A percentile compares a stretch with the other conserved stretches of the same genome.
These are phyloP conservation scores for Melanostigma gelatinosum DNA, from an alignment of 2,113 vertebrate species.

Conservation along the genomic window DNA sequence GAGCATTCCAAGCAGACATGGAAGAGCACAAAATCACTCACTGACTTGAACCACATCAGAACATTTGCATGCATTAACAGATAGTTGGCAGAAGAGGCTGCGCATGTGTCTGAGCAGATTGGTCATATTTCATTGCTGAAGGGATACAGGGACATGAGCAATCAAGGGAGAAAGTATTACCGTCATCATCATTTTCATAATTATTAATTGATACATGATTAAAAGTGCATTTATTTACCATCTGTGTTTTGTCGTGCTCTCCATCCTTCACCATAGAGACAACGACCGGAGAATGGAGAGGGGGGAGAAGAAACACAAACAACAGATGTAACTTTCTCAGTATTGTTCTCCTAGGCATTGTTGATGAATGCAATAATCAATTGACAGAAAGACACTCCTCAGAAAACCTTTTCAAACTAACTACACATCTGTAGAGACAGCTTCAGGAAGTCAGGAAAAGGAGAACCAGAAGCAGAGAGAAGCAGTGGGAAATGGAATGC, in stretches of 20 bases:
- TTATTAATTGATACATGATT: slow-evolving; percentile 48
- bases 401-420: slow-evolving; percentile 23
- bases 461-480: slow-evolving; percentile 8
- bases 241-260: slow-evolving; percentile 86
- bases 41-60: slow-evolving; percentile 56
- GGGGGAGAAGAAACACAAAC: slow-evolving; percentile 78
- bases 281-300: slow-evolving; percentile 77
- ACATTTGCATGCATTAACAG: slow-evolving; percentile 70
- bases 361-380: slow-evolving; percentile 7
- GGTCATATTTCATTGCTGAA: slow-evolving; percentile 53
- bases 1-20: slow-evolving; percentile 48
- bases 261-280: slow-evolving; percentile 85
- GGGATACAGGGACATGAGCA: slow-evolving; percentile 50
- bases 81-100: slow-evolving; percentile 52
- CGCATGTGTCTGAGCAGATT: slow-evolving; percentile 42
- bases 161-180: slow-evolving; percentile 48
- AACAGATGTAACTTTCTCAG: slow-evolving; percentile 72
- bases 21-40: slow-evolving; percentile 49
- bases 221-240: slow-evolving; percentile 84
- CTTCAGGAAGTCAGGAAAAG: slow-evolving; percentile 9
- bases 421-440: slow-evolving; percentile 7
- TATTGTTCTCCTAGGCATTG: slow-evolving; percentile 5
- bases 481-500: slow-evolving; percentile 19
- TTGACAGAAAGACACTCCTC: not conserved
- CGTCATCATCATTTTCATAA: slow-evolving; percentile 5